Base-by-base conservation (phyloP, 2,797 vertebrate genomes). In the Geotrypetes seraphini region DNA sequence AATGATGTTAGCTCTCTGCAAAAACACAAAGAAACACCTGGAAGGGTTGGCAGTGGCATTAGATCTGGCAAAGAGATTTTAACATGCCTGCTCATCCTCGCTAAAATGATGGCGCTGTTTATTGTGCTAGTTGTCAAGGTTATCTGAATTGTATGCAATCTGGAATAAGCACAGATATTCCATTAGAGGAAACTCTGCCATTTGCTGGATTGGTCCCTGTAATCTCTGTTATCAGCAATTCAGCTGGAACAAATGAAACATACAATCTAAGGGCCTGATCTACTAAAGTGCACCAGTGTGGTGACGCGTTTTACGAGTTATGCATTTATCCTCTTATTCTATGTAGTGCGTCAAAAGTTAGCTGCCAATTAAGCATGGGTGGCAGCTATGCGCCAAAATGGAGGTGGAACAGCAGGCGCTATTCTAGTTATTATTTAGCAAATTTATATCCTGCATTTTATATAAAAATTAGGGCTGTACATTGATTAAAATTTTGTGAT, bases 1-100 rank as follows among this genome's bases (percentile, higher is more conserved):
- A 74, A 74, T 66, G 53, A 67, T 73, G 76, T 80, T 73, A 69
- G 64, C 71, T 67, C 64, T 77, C 50, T 57, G 50, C 28, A 52
- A 40, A 57, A 73, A 71, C 66, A 81, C 74, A 78, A 77, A 79
- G 69, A 68, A 76, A 77, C 82, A 85, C 80, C 82, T 85, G 82
- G 77, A 75, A 71, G 60, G 56, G 61, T 81, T 84, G 74, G 77
- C 72, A 39, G 58, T 22, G 27, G 42, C 23, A 47, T 39, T 52
- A 64, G 60, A 60, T 67, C 65, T 74, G 75, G 72, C 69, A 75
- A 63, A 35, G 58, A 57, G 55, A 54, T 53, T 57, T 40, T 45
- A 24, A 27, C 31, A 36, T 41, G 43, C 61, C 15, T 32, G 43
- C 23, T 48, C 56, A 35, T 60, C 62, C 52, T 60, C 52, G 28